A percentile compares a stretch with the other conserved stretches of the same genome.
Evolutionary conservation across 2,113 vertebrate species (phyloP).

Genomic region (Vidua chalybeata): DNA sequence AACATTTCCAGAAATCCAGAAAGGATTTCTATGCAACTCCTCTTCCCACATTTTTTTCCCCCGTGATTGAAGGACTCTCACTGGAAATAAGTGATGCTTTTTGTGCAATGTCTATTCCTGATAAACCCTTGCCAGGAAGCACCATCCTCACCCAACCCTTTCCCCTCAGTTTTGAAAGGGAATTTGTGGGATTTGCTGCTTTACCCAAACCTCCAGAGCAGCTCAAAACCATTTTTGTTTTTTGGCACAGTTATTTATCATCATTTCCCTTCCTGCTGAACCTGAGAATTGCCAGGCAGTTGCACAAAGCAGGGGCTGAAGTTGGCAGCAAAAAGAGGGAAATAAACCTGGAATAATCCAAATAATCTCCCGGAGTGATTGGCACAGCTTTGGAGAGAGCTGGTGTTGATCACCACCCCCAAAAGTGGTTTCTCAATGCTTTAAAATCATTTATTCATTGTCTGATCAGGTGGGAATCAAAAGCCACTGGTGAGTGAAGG

Average conservation of each 20-base stretch:
- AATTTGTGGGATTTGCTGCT: neutral
- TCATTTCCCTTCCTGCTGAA: neutral
- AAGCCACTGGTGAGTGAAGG: neutral
- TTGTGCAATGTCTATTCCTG: neutral
- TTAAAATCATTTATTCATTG: neutral
- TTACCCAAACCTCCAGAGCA: neutral
- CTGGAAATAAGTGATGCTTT: neutral
- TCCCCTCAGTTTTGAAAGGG: neutral
- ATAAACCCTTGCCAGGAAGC: neutral
- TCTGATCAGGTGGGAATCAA: neutral
- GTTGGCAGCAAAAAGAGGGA: neutral
- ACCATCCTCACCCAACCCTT: neutral
- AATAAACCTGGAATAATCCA: neutral
- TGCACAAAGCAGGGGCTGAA: neutral
- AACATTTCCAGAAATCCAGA: neutral
- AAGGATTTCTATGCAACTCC: neutral
- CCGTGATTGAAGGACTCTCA: neutral
- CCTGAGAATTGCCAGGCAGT: neutral
- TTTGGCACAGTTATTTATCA: neutral
- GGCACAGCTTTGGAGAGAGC: neutral
- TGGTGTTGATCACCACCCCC: accelerated
- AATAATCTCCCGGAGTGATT: neutral
- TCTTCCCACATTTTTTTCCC: neutral
- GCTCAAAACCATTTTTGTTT: neutral
- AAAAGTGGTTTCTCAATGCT: neutral